Evolutionary conservation across 2,888 invertebrate species (phyloP), one percentile per base, ranked within the genome.

Genomic region (Oxycera nigricornis): DNA sequence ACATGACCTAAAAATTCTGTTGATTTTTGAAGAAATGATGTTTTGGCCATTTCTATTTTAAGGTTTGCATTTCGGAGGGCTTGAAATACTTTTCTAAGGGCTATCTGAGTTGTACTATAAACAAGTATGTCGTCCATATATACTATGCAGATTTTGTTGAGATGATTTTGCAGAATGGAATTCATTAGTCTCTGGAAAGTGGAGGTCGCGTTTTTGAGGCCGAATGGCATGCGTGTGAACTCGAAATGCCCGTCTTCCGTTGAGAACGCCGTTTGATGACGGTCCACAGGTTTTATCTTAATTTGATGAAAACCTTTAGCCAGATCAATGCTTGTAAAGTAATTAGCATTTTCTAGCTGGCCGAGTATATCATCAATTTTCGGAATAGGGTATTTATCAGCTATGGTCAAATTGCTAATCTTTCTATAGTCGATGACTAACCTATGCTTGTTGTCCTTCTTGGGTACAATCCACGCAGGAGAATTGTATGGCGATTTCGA

Each of bases 1-100:
- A 81, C 52, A 59, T 80, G 81, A 6, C 82, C 81, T 14, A 83
- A 70, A 74, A 77, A 82, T 30, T 76, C 76, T 0, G 81, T 77
- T 76, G 78, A 77, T 61, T 78, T 78, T 17, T 61, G 50, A 1
- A 80, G 57, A 74, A 81, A 81, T 74, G 79, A 75, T 2, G 76
- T 77, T 73, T 80, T 80, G 39, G 79, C 78, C 1, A 79, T 20
- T 70, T 80, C 79, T 1, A 80, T 73, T 78, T 80, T 79, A 6
- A 80, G 74, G 72, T 78, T 78, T 1, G 62, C 73, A 35, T 41
- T 68, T 74, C 28, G 9, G n/a, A 59, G 28, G 57, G 17, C 46
- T 57, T 39, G 24, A 11, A 22, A 61, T 11, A 7, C 46, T 3
- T 14, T 14, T 46, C 46, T 46, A 17, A 46, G 46, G 11, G 11